Conservation (phyloP, 1,140 invertebrate species). For the Anastrepha obliqua region DNA sequence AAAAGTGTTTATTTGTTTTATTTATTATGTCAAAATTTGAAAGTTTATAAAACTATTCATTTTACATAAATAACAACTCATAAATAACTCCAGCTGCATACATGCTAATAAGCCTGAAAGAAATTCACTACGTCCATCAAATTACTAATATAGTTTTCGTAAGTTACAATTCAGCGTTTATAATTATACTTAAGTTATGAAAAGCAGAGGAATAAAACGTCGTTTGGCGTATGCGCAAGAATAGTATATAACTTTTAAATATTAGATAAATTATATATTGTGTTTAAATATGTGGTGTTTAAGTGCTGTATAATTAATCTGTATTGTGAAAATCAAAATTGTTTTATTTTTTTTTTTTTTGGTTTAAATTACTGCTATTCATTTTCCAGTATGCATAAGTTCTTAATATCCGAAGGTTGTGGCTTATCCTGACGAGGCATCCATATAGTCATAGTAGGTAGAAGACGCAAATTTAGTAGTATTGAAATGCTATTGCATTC, state of each 20-base stretch:
- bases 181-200: conserved; percentile 6
- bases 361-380: not conserved
- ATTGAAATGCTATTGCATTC: not conserved
- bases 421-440: not conserved
- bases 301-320: not conserved
- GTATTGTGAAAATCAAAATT: not conserved
- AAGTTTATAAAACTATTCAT: not conserved
- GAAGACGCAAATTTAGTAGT: conserved; percentile 25
- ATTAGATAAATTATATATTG: not conserved
- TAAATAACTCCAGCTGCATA: too few species aligned
- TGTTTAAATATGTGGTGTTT: too few species aligned
- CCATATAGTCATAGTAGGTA: not conserved
- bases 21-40: too few species aligned
- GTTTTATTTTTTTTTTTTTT: not conserved
- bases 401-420: not conserved
- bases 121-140: not conserved
- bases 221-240: not conserved
- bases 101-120: not conserved
- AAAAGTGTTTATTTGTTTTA: too few species aligned
- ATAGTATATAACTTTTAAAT: not conserved
- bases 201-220: not conserved
- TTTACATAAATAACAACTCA: too few species aligned
- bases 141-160: not conserved
- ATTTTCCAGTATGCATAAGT: not conserved
- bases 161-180: not conserved